Base-by-base conservation (phyloP, 2,113 vertebrate genomes). In the Podocnemis expansa region DNA sequence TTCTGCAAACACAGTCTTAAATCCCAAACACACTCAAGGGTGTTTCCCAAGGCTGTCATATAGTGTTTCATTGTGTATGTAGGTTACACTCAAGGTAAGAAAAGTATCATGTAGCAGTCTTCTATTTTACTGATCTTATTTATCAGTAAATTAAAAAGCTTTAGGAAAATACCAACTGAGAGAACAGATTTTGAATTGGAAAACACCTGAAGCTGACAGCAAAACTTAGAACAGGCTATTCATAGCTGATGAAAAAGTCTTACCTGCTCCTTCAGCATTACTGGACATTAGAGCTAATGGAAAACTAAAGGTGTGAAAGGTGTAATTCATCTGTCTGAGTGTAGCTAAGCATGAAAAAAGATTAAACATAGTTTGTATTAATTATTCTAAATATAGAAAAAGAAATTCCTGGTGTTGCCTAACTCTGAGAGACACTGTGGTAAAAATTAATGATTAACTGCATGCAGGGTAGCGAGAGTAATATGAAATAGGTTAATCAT, bases 401-500 rank as follows among this genome's bases (percentile, higher is more conserved):
- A 73, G 29, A 95, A 34, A 88, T 80, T 93, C 91, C 21, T 13
- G 90, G 16, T 55, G 95, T 92, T 96, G 84, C 67, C 89, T 96
- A 96, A 96, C 95, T 96, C 78, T 96, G 95, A 84, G 96, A 97
- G 90, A 85, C 80, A 93, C 29, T 52, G 8, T 80, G 41, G n/a
- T 91, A 89, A 96, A 97, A 95, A 91, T 85, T 95, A 92, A 79
- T 94, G 90, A 96, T 93, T 96, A 95, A 94, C 84, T 45, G 25
- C 95, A 63, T 92, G 60, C 80, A 93, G 60, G 38, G 38, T 93
- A 84, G 55, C 34, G 89, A 95, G 47, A 97, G 78, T 81, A 96
- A 80, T 84, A 80, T 70, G 95, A 98, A 96, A 54, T 97, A 95
- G 94, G 91, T 96, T 98, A 95, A 97, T 96, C 90, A 94, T 88